phyloP scores from a whole-genome alignment of 2,113 vertebrate species.

The Heterotis niloticus region DNA sequence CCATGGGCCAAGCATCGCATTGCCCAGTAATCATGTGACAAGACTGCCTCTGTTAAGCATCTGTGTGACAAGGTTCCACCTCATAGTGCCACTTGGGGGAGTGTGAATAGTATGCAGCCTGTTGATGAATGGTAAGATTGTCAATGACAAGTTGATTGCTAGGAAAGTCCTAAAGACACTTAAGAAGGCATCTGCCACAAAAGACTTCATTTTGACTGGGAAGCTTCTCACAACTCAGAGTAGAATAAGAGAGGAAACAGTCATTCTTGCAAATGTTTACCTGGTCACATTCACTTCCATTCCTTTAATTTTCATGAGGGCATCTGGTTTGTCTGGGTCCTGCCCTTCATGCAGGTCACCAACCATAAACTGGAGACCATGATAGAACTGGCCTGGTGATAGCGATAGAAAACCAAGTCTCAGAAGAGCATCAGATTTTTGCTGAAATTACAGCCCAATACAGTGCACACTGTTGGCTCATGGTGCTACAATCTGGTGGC shows the following conservation, averaged over 20 bases:
- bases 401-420: background rate
- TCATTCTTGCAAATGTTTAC: conserved; percentile 50
- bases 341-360: conserved; percentile 71
- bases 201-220: too few relatives aligned
- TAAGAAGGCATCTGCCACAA: too few relatives aligned
- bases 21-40: too few relatives aligned
- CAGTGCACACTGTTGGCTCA: background rate
- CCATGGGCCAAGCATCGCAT: too few relatives aligned
- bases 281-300: conserved; percentile 81
- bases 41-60: too few relatives aligned
- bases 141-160: background rate
- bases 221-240: too few relatives aligned
- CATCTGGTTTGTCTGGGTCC: conserved; percentile 79
- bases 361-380: conserved; percentile 75
- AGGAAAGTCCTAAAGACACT: background rate
- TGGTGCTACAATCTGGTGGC: too few relatives aligned
- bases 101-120: background rate
- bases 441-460: background rate
- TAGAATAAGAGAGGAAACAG: background rate
- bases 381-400: conserved; percentile 86
- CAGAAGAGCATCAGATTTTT: background rate
- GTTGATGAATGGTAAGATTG: background rate
- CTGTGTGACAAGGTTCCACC: too few relatives aligned
- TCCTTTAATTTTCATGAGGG: conserved; percentile 85
- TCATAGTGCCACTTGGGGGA: background rate